phyloP scores from a whole-genome alignment of 2,888 invertebrate species.

The Cynaeus angustus region DNA sequence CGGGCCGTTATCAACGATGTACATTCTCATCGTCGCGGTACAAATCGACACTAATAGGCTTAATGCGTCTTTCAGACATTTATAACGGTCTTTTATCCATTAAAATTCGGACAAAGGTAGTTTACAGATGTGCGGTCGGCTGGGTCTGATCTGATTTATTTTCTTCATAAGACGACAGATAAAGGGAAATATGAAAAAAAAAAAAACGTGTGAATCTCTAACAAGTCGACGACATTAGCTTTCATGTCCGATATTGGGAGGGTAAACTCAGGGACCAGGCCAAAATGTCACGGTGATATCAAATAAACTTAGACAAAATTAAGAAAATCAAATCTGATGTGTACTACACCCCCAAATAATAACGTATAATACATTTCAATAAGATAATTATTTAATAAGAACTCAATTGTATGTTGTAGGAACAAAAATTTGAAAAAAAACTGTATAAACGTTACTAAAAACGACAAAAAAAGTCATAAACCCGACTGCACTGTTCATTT shows the following conservation, averaged over 20 bases:
- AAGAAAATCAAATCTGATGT: conserved; percentile 70
- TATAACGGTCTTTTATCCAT: conserved; percentile 59
- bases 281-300: conserved; percentile 73
- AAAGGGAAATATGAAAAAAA: conserved; percentile 37
- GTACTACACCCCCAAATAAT: conserved; percentile 66
- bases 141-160: conserved; percentile 54
- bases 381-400: conserved; percentile 65
- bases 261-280: conserved; percentile 74
- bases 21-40: conserved; percentile 46
- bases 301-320: conserved; percentile 70
- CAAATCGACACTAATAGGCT: conserved; percentile 48
- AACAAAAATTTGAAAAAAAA: conserved; percentile 61
- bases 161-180: conserved; percentile 22
- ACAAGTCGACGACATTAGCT: conserved; percentile 54
- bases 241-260: conserved; percentile 64
- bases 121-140: conserved; percentile 51
- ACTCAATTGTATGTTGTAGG: conserved; percentile 70
- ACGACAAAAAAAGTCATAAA: conserved; percentile 56
- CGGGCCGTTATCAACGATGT: conserved; percentile 38
- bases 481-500: conserved; percentile 66
- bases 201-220: conserved; percentile 61
- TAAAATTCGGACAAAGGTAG: conserved; percentile 50
- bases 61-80: conserved; percentile 60
- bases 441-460: conserved; percentile 60
- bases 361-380: conserved; percentile 70